Percentiles rank a stretch among this genome's conserved stretches.
These are phyloP conservation scores for Bradynema listronoti DNA, from an alignment of 1,140 invertebrate species.

Conservation along the genomic window DNA sequence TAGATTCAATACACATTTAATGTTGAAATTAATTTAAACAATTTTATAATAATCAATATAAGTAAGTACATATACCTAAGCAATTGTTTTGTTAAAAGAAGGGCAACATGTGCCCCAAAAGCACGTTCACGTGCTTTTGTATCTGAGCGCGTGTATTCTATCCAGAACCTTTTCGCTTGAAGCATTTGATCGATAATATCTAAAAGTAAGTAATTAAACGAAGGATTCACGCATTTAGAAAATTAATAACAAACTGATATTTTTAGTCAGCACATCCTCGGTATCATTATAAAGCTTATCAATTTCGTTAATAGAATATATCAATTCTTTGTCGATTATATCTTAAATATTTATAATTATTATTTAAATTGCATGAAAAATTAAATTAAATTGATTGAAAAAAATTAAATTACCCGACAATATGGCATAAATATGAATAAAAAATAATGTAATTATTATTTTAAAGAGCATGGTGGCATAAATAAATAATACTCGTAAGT, in stretches of 20 bases:
- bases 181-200: conserved; percentile 26
- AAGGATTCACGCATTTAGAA: neutral
- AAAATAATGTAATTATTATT: neutral
- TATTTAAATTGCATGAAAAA: neutral
- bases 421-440: no score
- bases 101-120: conserved; percentile 27
- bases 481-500: no score
- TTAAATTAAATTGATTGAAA: neutral
- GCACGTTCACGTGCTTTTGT: conserved; percentile 24
- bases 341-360: conserved; percentile 6
- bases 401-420: no score
- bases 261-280: conserved; percentile 14
- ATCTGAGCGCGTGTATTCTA: conserved; percentile 21
- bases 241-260: conserved; percentile 12
- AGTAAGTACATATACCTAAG: no score
- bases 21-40: neutral
- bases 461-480: no score
- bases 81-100: conserved; percentile 24
- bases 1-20: neutral
- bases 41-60: no score
- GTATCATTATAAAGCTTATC: conserved; percentile 32
- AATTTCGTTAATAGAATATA: conserved; percentile 25
- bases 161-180: conserved; percentile 20
- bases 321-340: conserved; percentile 20
- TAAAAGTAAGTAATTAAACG: neutral